These are phyloP conservation scores for Chromobotia macracanthus DNA, from an alignment of 2,797 vertebrate species.

Conservation along the genomic window DNA sequence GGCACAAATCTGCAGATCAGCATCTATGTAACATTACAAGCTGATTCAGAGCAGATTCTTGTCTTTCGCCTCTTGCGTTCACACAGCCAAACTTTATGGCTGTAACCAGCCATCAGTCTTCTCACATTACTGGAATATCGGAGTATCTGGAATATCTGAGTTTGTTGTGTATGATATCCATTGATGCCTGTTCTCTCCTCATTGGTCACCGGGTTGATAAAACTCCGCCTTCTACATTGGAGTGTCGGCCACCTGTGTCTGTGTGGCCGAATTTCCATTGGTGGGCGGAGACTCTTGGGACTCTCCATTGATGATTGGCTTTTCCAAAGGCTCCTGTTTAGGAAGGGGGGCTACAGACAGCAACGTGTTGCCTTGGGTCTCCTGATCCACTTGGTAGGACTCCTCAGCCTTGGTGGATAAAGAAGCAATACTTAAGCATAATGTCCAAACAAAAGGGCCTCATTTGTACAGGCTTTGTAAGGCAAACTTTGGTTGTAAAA, in stretches of 20 bases:
- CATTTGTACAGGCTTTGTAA: background rate
- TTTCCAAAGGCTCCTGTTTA: slow-evolving; percentile 82
- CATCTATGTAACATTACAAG: background rate
- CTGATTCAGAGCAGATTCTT: slow-evolving; percentile 1
- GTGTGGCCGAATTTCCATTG: slow-evolving; percentile 84
- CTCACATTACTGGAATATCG: slow-evolving; percentile 66
- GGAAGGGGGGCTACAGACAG: slow-evolving; percentile 80
- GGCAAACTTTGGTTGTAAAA: background rate
- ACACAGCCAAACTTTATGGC: slow-evolving; percentile 43
- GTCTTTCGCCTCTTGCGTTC: slow-evolving; percentile 11
- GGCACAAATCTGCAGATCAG: background rate
- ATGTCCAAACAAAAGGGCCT: background rate
- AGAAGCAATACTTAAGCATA: background rate
- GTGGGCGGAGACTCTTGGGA: slow-evolving; percentile 80
- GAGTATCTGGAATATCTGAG: background rate
- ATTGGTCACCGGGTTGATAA: background rate
- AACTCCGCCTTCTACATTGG: slow-evolving; percentile 80
- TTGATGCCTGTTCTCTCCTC: background rate
- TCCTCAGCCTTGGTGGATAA: slow-evolving; percentile 81
- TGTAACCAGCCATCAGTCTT: slow-evolving; percentile 41
- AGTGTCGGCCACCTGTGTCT: slow-evolving; percentile 84
- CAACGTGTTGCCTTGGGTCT: slow-evolving; percentile 89
- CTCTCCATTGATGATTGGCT: slow-evolving; percentile 83
- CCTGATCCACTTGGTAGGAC: slow-evolving; percentile 85
- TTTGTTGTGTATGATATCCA: background rate